These are phyloP conservation scores for Leptopilina drosophilae DNA, from an alignment of 2,888 invertebrate genomes.

Conservation along the genomic window DNA sequence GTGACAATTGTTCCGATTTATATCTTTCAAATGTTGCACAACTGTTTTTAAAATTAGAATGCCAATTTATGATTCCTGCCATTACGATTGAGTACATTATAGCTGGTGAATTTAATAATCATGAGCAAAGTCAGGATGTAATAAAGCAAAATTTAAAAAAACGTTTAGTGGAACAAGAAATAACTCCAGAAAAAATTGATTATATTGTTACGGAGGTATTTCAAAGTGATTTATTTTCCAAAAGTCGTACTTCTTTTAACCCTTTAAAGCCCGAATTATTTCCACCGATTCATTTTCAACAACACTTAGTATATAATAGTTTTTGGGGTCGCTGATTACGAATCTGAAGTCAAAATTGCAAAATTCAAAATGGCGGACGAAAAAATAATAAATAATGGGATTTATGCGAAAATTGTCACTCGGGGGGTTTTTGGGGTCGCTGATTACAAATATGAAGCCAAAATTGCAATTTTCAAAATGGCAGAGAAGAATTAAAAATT, in stretches of 20 bases:
- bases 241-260: background rate
- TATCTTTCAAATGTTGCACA: constrained; percentile 28
- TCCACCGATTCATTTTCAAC: too few species aligned
- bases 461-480: too few species aligned
- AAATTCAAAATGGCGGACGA: too few species aligned
- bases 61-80: constrained; percentile 5
- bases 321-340: too few species aligned
- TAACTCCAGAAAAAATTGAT: background rate
- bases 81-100: constrained; percentile 7
- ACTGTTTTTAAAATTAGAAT: background rate
- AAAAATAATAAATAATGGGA: too few species aligned
- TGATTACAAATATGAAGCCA: too few species aligned
- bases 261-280: too few species aligned
- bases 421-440: too few species aligned
- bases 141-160: constrained; percentile 15
- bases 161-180: constrained; percentile 19
- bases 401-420: too few species aligned
- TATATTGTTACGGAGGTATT: background rate
- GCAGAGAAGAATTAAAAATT: too few species aligned
- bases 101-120: constrained; percentile 11
- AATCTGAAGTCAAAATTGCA: too few species aligned
- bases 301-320: too few species aligned
- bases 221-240: background rate
- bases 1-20: background rate
- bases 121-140: constrained; percentile 32